phyloP scores from a whole-genome alignment of 2,888 invertebrate species.

The Tigriopus californicus region DNA sequence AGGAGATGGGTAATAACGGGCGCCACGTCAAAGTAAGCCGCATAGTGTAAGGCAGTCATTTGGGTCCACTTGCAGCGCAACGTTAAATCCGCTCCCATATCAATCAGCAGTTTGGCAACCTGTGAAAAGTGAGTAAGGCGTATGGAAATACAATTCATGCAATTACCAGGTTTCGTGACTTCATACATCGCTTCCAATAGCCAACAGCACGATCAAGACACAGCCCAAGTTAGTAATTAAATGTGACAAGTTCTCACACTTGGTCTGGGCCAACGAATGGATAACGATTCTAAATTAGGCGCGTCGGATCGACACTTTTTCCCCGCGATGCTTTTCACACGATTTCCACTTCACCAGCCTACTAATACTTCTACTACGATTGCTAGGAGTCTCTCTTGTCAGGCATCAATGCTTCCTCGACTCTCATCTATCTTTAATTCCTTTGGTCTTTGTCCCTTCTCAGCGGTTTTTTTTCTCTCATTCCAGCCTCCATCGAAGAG shows the following conservation, averaged over 20 bases:
- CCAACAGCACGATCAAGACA: no score
- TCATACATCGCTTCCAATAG: no score
- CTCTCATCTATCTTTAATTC: neutral
- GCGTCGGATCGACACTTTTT: neutral
- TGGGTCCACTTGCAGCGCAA: constrained; percentile 33
- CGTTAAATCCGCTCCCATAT: constrained; percentile 28
- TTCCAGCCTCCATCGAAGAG: no score
- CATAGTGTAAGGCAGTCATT: constrained; percentile 34
- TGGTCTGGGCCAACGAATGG: no score
- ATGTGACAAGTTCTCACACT: no score
- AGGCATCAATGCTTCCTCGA: neutral
- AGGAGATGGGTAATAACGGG: constrained; percentile 28
- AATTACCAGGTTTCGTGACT: no score
- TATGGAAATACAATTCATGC: neutral
- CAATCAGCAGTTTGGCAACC: constrained; percentile 23
- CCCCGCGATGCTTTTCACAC: neutral
- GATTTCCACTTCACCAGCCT: no score
- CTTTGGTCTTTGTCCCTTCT: neutral
- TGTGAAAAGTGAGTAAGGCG: constrained; percentile 11
- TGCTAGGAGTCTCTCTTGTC: neutral
- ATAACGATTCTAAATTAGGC: no score
- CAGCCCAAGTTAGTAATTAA: no score
- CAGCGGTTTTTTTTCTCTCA: no score
- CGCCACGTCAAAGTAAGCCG: constrained; percentile 33
- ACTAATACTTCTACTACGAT: no score